A percentile compares a stretch with the other conserved stretches of the same genome.
These are phyloP conservation scores for Sebastes aleutianus DNA, from an alignment of 2,797 vertebrate species.

Conservation along the genomic window DNA sequence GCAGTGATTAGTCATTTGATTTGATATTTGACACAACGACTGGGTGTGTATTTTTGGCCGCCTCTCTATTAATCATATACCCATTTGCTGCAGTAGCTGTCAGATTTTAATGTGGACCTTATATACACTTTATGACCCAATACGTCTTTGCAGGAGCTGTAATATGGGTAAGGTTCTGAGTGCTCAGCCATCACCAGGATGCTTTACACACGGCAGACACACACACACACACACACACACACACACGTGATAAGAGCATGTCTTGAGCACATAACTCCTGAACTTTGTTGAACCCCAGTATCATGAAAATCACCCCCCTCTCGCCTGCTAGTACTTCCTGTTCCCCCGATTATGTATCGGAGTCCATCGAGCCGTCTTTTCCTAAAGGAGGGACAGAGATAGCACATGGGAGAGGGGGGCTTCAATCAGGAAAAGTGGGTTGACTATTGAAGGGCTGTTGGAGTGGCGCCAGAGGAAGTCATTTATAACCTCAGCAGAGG, in stretches of 20 bases:
- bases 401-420: not conserved
- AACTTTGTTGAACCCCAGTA: not conserved
- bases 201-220: not conserved
- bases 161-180: not conserved
- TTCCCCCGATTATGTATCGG: not conserved
- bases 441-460: conserved; percentile 58
- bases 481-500: conserved; percentile 72
- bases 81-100: conserved; percentile 37
- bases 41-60: conserved; percentile 65
- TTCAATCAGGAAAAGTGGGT: conserved; percentile 37
- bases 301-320: conserved; percentile 1
- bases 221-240: not conserved
- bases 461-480: conserved; percentile 74
- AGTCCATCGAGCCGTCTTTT: conserved; percentile 7
- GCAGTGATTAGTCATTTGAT: conserved; percentile 56
- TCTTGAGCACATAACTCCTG: not conserved
- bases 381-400: conserved; percentile 39
- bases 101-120: not conserved
- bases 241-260: not conserved
- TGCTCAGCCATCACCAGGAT: not conserved
- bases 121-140: conserved; percentile 14
- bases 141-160: not conserved
- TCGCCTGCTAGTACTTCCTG: conserved; percentile 20
- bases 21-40: conserved; percentile 58
- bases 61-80: conserved; percentile 21